phyloP scores from a whole-genome alignment of 92 coral and sea anemone genomes.

The Paramuricea clavata region DNA sequence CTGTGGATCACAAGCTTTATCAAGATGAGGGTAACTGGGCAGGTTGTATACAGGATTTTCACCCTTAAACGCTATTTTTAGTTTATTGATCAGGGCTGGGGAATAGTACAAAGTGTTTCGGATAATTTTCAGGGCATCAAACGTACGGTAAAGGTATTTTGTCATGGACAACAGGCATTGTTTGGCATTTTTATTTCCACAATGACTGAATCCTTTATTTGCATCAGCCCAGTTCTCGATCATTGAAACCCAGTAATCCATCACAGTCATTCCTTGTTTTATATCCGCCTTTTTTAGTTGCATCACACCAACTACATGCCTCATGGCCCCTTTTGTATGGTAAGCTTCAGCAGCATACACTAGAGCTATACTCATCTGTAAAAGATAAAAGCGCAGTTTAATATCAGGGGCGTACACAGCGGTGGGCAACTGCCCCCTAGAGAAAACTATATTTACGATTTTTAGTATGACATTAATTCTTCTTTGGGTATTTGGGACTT shows the following conservation, averaged over 20 bases:
- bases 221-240: conserved; percentile 69
- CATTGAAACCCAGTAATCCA: conserved; percentile 57
- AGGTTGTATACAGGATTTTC: no score
- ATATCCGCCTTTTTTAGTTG: background rate
- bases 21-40: no score
- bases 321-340: conserved; percentile 45
- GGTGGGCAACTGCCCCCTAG: no score
- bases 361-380: conserved; percentile 13
- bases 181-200: background rate
- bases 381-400: no score
- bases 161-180: conserved; percentile 55
- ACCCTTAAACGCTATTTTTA: background rate
- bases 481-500: no score
- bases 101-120: no score
- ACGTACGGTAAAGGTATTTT: conserved; percentile 59
- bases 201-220: conserved; percentile 55
- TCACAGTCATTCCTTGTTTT: background rate
- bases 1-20: background rate
- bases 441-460: no score
- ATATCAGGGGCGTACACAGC: no score
- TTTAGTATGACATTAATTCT: no score
- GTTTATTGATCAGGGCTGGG: background rate
- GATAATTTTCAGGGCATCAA: conserved; percentile 46
- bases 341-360: conserved; percentile 47
- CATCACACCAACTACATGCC: conserved; percentile 32